Evolutionary conservation across 2,888 invertebrate genomes (phyloP), one percentile per base, ranked within the genome.

Genomic region (Eledona agricola): DNA sequence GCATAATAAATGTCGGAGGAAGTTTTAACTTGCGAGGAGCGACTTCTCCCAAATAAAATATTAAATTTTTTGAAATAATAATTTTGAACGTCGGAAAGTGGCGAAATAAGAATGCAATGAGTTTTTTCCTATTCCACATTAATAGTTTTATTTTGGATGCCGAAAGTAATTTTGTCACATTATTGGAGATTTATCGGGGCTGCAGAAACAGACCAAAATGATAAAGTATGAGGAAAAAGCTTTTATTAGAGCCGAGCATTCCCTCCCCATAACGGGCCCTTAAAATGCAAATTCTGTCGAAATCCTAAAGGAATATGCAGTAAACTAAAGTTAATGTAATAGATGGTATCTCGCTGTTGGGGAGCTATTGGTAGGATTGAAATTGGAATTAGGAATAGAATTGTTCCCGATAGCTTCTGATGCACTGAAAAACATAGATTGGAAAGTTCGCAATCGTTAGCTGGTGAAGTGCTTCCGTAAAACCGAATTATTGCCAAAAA

Each of bases 261-360:
- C 57, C 53, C 59, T 54, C 60, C 56, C 55, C 47, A 57, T 60
- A 56, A 63, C 58, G 54, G 54, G 51, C 55, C 60, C 63, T 65
- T 64, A 63, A 66, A 66, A 67, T 67, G 65, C 64, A 66, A 66
- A 66, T 67, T 57, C 62, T 54, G 53, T 57, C 57, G 62, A 59
- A 63, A 63, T 66, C 66, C 65, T 62, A 55, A 59, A 64, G 66
- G 66, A 66, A 66, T 65, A 67, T 66, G 66, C 65, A 67, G 67
- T 67, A 66, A 69, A 67, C 66, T 64, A 62, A 64, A 66, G 64
- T 69, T 69, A 69, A 69, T 66, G 65, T 67, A 64, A 69, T 67
- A 69, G 67, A 69, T 69, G 60, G 63, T 67, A 69, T 67, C 69
- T 62, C 58, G 47, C 51, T 59, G 58, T 60, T 53, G 52, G 62